A percentile compares a stretch with the other conserved stretches of the same genome.
Evolutionary conservation across 2,113 vertebrate genomes (phyloP).

Genomic region (Tragelaphus strepsiceros): DNA sequence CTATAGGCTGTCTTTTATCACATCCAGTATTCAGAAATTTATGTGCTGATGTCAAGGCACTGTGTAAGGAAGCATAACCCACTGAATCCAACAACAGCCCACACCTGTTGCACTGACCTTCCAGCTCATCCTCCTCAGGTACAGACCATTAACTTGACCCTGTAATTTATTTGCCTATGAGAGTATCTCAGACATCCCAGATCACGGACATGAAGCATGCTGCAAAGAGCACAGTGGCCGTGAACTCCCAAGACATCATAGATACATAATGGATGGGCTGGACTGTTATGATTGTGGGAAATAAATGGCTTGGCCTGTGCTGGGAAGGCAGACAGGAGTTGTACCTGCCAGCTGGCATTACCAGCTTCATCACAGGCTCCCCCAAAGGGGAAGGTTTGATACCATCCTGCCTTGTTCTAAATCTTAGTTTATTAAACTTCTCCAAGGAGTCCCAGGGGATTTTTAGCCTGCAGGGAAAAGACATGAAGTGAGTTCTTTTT

Average conservation of each 20-base stretch:
- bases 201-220: not conserved
- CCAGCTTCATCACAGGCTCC: not conserved
- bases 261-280: not conserved
- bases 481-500: not conserved
- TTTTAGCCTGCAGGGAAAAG: not conserved
- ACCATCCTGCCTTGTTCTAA: not conserved
- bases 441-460: not conserved
- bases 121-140: not conserved
- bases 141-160: slow-evolving; percentile 14
- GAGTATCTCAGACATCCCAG: not conserved
- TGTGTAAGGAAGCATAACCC: not conserved
- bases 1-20: not conserved
- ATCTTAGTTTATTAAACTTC: not conserved
- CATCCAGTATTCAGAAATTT: not conserved
- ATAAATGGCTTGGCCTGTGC: not conserved
- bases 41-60: not conserved
- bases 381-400: not conserved
- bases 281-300: not conserved
- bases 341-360: not conserved
- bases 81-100: not conserved
- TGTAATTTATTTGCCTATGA: not conserved
- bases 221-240: not conserved
- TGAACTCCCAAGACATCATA: not conserved
- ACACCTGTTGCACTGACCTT: not conserved
- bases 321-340: not conserved